Percentiles rank a stretch among this genome's conserved stretches.
phyloP scores from a whole-genome alignment of 1,140 invertebrate species.

The Carcinoscorpius rotundicauda region DNA sequence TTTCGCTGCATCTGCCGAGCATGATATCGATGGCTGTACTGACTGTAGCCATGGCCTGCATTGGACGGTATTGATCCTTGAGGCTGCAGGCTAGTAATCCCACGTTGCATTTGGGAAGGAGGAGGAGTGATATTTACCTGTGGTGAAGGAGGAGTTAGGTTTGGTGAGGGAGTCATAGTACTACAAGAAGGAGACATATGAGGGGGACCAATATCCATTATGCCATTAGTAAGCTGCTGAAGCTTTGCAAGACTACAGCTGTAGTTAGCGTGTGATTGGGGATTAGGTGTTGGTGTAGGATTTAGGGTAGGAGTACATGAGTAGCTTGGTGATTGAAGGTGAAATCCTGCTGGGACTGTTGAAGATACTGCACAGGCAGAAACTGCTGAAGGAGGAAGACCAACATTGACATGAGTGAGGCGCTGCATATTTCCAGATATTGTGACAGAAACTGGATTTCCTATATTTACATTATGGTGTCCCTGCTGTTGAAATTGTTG shows the following conservation, averaged over 20 bases:
- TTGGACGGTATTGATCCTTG: constrained; percentile 36
- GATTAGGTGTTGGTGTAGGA: constrained; percentile 15
- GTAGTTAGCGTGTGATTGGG: constrained; percentile 28
- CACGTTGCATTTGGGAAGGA: constrained; percentile 38
- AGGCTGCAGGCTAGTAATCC: constrained; percentile 44
- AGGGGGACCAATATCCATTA: constrained; percentile 45
- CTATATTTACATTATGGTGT: constrained; percentile 11
- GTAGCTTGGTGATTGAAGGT: constrained; percentile 41
- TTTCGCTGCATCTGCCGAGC: constrained; percentile 38
- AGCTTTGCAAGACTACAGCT: constrained; percentile 63
- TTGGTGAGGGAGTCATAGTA: constrained; percentile 42
- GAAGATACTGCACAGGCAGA: constrained; percentile 41
- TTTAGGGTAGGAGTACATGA: constrained; percentile 20
- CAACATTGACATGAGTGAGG: constrained; percentile 29
- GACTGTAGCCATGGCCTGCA: constrained; percentile 4
- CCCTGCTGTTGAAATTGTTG: too few species aligned
- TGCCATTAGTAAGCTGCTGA: constrained; percentile 73
- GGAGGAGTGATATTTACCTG: constrained; percentile 43
- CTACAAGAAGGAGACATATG: constrained; percentile 47
- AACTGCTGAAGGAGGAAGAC: constrained; percentile 29
- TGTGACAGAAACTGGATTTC: constrained; percentile 10
- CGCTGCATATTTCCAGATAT: constrained; percentile 27
- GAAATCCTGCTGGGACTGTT: constrained; percentile 42
- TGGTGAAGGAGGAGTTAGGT: constrained; percentile 37
- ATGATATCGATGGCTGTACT: constrained; percentile 29